A percentile compares a stretch with the other conserved stretches of the same genome.
Conservation (phyloP, 64 coral and sea anemone genomes). For the Astreopora myriophthalma region DNA sequence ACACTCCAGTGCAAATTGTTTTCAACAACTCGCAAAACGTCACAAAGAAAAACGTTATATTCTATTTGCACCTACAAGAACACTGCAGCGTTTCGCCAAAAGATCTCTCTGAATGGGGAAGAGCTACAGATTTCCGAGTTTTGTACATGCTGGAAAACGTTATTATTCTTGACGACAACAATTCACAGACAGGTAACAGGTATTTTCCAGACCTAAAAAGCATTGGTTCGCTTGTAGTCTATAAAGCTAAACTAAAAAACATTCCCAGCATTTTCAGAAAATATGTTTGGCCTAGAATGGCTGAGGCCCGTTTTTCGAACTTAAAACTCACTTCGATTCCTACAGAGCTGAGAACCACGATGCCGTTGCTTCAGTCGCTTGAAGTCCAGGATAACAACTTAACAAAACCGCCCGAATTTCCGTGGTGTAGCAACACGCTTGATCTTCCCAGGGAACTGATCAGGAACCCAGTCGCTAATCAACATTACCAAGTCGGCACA, state of each 20-base stretch:
- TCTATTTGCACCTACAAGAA: neutral
- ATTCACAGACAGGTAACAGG: neutral
- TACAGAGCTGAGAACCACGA: conserved; percentile 10
- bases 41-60: conserved; percentile 55
- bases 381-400: conserved; percentile 44
- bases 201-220: neutral
- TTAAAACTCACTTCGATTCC: conserved; percentile 37
- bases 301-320: conserved; percentile 40
- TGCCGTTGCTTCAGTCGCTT: conserved; percentile 76
- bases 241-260: neutral
- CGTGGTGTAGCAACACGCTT: conserved; percentile 43
- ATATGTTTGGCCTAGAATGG: conserved; percentile 64
- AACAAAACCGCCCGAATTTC: conserved; percentile 61
- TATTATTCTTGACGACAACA: neutral
- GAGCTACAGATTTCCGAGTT: conserved; percentile 54
- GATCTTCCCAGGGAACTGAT: conserved; percentile 61
- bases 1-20: neutral
- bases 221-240: neutral
- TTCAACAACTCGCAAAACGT: conserved; percentile 36
- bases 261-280: conserved; percentile 21
- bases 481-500: conserved; percentile 60
- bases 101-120: neutral
- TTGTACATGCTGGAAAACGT: neutral
- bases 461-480: conserved; percentile 32
- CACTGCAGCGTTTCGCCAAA: conserved; percentile 15